Evolutionary conservation across 2,797 vertebrate species (phyloP), one percentile per base, ranked within the genome.

Genomic region (Philypnodon macrostomus): DNA sequence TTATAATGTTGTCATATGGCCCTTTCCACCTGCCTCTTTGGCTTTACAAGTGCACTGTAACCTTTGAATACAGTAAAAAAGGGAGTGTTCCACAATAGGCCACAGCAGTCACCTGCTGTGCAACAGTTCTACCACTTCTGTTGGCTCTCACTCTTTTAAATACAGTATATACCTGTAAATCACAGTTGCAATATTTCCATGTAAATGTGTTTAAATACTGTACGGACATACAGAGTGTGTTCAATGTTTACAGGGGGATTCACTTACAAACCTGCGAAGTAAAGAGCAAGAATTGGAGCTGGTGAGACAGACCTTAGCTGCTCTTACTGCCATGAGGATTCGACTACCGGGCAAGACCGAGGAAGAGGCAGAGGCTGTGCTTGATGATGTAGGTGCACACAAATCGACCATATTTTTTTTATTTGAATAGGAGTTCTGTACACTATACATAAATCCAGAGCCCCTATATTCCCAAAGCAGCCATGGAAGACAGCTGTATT

Each of bases 281-380:
- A 96, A 94, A 82, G 94, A 98, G 69, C 93, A 96, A 82, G 96
- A 97, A 71, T 82, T 80, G 0, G 90, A 93, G 78, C 81, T 98
- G 77, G 92, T 93, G 50, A 91, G 81, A 66, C 95, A 98, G 80
- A 95, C 93, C 44, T 85, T 97, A 67, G 87, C 90, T 19, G 88
- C 92, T n/a, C 93, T 98, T 58, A 93, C 84, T 40, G 93, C 95
- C 66, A 94, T 98, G 93, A 92, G 89, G 85, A 94, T 98, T 74
- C 90, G 92, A 60, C 94, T 95, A 78, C 96, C 95, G 7, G 95
- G 96, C 35, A 98, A 97, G 88, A 92, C 88, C 4, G 94, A 95
- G 39, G 93, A 96, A 67, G 96, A 98, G 73, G 93, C 94, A 0
- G 92, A 96, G 70, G 85, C 92, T 31, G 86, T 97, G 61, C 83